A percentile compares a stretch with the other conserved stretches of the same genome.
Conservation (phyloP, 2,797 vertebrate genomes). For the Orientallactaga sibirica region DNA sequence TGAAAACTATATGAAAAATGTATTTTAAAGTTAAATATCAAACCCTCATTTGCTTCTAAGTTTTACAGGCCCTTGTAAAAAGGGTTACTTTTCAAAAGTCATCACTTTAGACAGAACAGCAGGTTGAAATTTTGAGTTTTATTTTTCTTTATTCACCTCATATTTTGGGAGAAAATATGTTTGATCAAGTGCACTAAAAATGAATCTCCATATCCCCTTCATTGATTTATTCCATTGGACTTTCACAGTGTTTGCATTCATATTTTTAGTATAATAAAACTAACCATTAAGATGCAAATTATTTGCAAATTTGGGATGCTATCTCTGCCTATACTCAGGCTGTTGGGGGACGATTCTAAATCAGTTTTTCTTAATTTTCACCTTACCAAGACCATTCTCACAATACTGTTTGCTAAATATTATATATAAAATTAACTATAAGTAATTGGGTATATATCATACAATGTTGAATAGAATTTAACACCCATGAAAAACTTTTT, state of each 20-base stretch:
- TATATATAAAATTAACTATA: slow-evolving; percentile 21
- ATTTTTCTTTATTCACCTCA: neutral
- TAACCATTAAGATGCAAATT: neutral
- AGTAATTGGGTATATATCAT: neutral
- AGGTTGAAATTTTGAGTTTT: neutral
- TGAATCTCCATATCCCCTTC: neutral
- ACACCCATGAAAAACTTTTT: neutral
- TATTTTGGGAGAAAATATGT: neutral
- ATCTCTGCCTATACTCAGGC: neutral
- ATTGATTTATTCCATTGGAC: slow-evolving; percentile 30
- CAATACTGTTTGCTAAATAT: slow-evolving; percentile 30
- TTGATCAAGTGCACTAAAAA: neutral
- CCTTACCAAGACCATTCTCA: neutral
- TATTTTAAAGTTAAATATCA: neutral
- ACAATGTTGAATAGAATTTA: neutral
- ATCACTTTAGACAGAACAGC: neutral
- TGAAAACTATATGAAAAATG: slow-evolving; percentile 31
- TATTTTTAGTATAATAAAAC: neutral
- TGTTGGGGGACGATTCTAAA: neutral
- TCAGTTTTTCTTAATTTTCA: neutral
- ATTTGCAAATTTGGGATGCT: neutral
- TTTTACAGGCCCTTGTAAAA: slow-evolving; percentile 10
- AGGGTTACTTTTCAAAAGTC: slow-evolving; percentile 1
- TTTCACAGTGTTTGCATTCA: neutral
- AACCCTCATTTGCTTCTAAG: neutral